Evolutionary conservation across 2,888 invertebrate genomes (phyloP).

Genomic region (Campoplex capitator): DNA sequence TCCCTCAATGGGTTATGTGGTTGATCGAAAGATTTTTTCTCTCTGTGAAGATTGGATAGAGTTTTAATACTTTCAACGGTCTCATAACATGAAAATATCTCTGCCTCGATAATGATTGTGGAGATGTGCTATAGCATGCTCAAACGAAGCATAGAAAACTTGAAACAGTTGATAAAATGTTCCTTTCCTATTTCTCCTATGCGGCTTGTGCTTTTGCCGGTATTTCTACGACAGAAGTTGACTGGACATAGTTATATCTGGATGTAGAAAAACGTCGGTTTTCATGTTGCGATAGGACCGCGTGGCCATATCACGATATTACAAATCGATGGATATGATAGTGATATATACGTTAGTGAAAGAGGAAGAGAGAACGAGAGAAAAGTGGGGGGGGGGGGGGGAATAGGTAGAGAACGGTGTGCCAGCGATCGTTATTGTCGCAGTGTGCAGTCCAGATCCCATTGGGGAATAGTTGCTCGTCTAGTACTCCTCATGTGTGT

Average conservation of each 20-base stretch:
- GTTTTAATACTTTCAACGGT: neutral
- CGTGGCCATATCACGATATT: conserved; percentile 72
- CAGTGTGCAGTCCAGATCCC: conserved; percentile 58
- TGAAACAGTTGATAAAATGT: conserved; percentile 11
- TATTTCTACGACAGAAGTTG: neutral
- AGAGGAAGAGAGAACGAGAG: neutral
- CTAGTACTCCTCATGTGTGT: conserved; percentile 31
- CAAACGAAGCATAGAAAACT: neutral
- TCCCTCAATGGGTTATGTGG: too few species aligned
- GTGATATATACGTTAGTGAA: conserved; percentile 34
- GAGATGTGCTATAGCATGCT: neutral
- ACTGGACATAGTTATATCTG: neutral
- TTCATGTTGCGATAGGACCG: conserved; percentile 65
- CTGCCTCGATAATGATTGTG: neutral
- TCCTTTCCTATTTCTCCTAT: neutral
- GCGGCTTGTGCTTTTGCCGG: too few species aligned
- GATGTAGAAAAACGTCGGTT: conserved; percentile 1
- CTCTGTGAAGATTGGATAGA: too few species aligned
- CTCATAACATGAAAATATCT: neutral
- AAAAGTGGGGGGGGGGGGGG: neutral
- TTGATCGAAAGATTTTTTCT: too few species aligned
- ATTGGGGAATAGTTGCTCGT: conserved; percentile 57
- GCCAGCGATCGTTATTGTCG: conserved; percentile 65
- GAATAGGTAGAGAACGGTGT: neutral
- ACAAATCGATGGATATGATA: conserved; percentile 73